Evolutionary conservation across 2,888 invertebrate genomes (phyloP), one percentile per base, ranked within the genome.

Genomic region (Slavum lentiscoides): DNA sequence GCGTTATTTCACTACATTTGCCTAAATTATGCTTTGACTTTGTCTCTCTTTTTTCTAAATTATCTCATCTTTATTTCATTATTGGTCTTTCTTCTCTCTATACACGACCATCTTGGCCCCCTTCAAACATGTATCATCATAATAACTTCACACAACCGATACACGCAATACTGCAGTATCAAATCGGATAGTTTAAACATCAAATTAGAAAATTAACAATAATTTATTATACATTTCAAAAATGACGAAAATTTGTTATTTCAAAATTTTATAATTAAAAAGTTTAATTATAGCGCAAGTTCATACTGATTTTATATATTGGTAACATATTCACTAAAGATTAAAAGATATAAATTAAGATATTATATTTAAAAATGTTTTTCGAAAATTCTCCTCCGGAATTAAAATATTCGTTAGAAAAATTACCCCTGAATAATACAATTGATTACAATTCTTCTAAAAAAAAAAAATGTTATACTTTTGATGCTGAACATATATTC

Each of bases 311-410:
- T 49, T 74, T 75, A 75, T 49, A 55, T 49, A 75, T 49, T 75
- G 67, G 67, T 75, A 68, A 75, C 75, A 67, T 75, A 75, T 75
- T 75, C 19, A 75, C 67, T 75, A 68, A 67, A 75, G 9, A 49
- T 67, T 75, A 58, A 75, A 21, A 49, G 49, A 49, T 49, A 58
- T 75, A 49, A n/a, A 75, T 68, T 75, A 67, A 19, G 30, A 49
- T 49, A 49, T 49, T 58, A 75, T 49, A 75, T 59, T 73, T 49
- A 59, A 75, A 68, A 61, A 49, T 39, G 21, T 49, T 73, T 61
- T 9, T 13, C 11, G 49, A 49, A 43, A 75, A 75, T 59, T 68
- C 19, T 67, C 21, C 17, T 55, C 55, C n/a, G 58, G 17, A 43
- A 55, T 74, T 74, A 21, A 74, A 66, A 74, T 74, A 64, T 43